Evolutionary conservation across 1,140 invertebrate species (phyloP).

Genomic region (Oscheius sp.): DNA sequence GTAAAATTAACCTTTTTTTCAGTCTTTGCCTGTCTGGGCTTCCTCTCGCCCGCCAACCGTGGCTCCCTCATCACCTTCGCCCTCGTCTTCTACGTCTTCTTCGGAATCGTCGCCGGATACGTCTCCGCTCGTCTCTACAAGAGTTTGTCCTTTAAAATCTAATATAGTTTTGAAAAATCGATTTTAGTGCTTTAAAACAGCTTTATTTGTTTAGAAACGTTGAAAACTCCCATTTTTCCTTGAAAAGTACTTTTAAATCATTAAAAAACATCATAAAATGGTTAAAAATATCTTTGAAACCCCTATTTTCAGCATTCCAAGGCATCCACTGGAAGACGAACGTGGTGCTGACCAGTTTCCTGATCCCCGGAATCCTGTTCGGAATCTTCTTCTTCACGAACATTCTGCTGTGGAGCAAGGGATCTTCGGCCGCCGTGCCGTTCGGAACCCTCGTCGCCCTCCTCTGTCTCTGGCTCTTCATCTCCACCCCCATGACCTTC

Average conservation of each 20-base stretch:
- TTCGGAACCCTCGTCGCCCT: conserved; percentile 96
- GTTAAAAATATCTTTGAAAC: too few species aligned
- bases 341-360: conserved; percentile 87
- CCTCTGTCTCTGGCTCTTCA: conserved; percentile 90
- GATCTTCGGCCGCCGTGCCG: conserved; percentile 82
- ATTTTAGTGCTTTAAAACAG: too few species aligned
- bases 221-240: too few species aligned
- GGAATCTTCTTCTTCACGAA: conserved; percentile 93
- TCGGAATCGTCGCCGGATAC: conserved; percentile 92
- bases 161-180: too few species aligned
- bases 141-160: conserved; percentile 68
- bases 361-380: conserved; percentile 91
- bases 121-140: conserved; percentile 93
- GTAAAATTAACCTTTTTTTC: too few species aligned
- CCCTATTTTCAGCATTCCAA: conserved; percentile 70
- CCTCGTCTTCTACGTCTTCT: conserved; percentile 78
- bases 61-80: conserved; percentile 97
- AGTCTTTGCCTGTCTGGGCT: conserved; percentile 95
- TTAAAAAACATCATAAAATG: too few species aligned
- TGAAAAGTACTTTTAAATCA: too few species aligned
- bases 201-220: too few species aligned
- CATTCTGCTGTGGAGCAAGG: conserved; percentile 87
- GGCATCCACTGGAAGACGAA: conserved; percentile 98
- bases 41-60: conserved; percentile 93
- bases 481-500: conserved; percentile 95